A percentile compares a stretch with the other conserved stretches of the same genome.
Conservation (phyloP, 2,888 invertebrate genomes). For the Heliconius ethilla region DNA sequence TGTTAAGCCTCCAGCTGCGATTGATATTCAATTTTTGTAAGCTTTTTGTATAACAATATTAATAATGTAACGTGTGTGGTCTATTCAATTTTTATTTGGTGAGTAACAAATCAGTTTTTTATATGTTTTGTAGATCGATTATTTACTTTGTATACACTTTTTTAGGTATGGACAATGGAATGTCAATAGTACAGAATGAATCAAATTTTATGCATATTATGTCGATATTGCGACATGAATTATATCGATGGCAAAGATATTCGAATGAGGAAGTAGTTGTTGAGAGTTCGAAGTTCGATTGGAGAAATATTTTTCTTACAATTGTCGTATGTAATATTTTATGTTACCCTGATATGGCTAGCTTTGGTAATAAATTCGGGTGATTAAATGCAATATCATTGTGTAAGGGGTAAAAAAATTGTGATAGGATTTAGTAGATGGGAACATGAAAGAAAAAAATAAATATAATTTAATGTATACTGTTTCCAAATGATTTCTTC, state of each 20-base stretch:
- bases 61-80: slow-evolving; percentile 37
- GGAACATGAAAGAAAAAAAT: too few species aligned
- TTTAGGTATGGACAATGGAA: not conserved
- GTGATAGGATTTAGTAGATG: too few species aligned
- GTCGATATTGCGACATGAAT: not conserved
- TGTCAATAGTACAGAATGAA: not conserved
- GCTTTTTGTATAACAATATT: slow-evolving; percentile 35
- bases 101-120: slow-evolving; percentile 24
- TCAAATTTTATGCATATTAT: not conserved
- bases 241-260: not conserved
- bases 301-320: not conserved
- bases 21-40: slow-evolving; percentile 34
- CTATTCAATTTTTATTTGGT: slow-evolving; percentile 29
- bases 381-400: too few species aligned
- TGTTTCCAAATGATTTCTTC: too few species aligned
- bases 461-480: too few species aligned
- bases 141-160: not conserved
- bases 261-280: not conserved
- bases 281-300: not conserved
- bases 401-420: too few species aligned
- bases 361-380: too few species aligned
- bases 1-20: slow-evolving; percentile 35
- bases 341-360: too few species aligned
- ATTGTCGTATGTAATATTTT: too few species aligned
- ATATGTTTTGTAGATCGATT: slow-evolving; percentile 4